A percentile compares a stretch with the other conserved stretches of the same genome.
Conservation (phyloP, 2,888 invertebrate species). For the Mongoloraphidia duomilia region DNA sequence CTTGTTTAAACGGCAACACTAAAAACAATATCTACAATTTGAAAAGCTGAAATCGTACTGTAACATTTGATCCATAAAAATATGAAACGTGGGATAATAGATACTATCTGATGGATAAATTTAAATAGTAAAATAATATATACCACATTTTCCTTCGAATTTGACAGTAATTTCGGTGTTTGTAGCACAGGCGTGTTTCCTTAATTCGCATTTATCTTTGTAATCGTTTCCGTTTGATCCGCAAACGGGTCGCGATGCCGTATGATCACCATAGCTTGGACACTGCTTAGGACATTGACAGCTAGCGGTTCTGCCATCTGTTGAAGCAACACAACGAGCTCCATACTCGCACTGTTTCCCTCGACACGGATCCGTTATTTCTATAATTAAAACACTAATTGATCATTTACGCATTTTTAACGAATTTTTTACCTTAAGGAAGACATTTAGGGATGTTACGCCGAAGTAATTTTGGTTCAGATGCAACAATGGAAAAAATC, state of each 20-base stretch:
- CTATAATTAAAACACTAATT: conserved; percentile 28
- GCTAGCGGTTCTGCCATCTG: conserved; percentile 55
- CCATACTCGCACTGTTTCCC: conserved; percentile 53
- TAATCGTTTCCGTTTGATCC: conserved; percentile 76
- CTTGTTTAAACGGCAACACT: too few relatives aligned
- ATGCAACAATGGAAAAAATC: too few relatives aligned
- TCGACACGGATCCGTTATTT: conserved; percentile 56
- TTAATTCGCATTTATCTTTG: conserved; percentile 71
- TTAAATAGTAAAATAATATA: conserved; percentile 24
- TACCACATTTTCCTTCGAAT: conserved; percentile 78
- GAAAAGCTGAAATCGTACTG: too few relatives aligned
- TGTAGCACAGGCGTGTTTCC: conserved; percentile 60
- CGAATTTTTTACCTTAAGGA: too few relatives aligned
- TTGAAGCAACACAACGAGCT: conserved; percentile 46
- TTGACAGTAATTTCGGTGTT: conserved; percentile 64
- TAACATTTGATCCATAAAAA: too few relatives aligned
- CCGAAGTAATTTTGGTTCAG: too few relatives aligned
- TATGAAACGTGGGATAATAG: too few relatives aligned
- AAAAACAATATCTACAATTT: too few relatives aligned
- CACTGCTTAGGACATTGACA: conserved; percentile 71
- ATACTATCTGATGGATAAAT: neutral
- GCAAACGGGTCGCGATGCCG: conserved; percentile 65
- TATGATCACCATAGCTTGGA: conserved; percentile 70
- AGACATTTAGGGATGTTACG: too few relatives aligned
- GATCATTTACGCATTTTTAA: too few relatives aligned